A percentile compares a stretch with the other conserved stretches of the same genome.
Evolutionary conservation across 2,113 vertebrate species (phyloP).

Genomic region (Platichthys flesus): DNA sequence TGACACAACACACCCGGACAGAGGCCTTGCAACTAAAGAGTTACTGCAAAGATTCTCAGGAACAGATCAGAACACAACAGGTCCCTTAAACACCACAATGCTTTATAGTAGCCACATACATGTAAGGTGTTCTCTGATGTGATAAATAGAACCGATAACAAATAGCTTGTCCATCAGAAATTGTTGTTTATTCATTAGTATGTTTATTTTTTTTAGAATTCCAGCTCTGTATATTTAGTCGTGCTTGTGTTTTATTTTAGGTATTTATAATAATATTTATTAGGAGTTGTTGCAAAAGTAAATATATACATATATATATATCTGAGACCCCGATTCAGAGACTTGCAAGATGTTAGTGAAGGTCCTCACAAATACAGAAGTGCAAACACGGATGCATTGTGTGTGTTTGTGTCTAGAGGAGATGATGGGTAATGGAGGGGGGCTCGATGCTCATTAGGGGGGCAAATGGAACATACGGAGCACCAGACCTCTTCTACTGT

Average conservation of each 20-base stretch:
- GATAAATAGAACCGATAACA: neutral
- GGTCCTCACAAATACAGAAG: conserved; percentile 39
- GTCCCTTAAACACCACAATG: neutral
- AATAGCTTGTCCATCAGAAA: too few species aligned
- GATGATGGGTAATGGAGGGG: conserved; percentile 74
- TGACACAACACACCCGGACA: neutral
- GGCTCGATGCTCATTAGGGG: conserved; percentile 67
- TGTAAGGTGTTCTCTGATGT: neutral
- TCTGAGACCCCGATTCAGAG: neutral
- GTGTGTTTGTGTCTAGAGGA: conserved; percentile 24
- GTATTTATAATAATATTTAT: too few species aligned
- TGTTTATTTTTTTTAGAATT: too few species aligned
- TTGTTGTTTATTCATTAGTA: too few species aligned
- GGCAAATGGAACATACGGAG: conserved; percentile 74
- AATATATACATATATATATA: neutral
- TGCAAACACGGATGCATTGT: conserved; percentile 6
- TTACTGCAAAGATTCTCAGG: neutral
- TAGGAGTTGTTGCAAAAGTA: too few species aligned
- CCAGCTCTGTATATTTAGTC: too few species aligned
- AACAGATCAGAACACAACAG: neutral
- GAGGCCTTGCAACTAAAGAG: too few species aligned
- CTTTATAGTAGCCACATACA: neutral
- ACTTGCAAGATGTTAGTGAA: neutral
- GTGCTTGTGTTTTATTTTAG: too few species aligned
- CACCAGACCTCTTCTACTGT: conserved; percentile 53